These are phyloP conservation scores for Serranus cabrilla DNA, from an alignment of 2,797 vertebrate genomes.

Conservation along the genomic window DNA sequence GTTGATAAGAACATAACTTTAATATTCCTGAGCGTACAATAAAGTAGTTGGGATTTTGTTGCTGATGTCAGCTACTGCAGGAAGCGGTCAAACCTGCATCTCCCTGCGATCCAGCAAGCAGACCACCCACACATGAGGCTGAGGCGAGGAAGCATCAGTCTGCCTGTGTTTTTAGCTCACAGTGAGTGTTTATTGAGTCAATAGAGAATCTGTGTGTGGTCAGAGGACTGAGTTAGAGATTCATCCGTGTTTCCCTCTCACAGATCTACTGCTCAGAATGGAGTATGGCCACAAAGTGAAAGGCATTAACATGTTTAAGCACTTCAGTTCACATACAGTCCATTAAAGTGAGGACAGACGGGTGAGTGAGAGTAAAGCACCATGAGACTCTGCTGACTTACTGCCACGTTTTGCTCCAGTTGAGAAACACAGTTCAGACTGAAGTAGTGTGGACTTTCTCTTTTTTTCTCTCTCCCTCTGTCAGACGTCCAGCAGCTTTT, in stretches of 20 bases:
- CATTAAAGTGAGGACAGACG: constrained; percentile 33
- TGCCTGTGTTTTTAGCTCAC: not conserved
- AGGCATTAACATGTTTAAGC: constrained; percentile 11
- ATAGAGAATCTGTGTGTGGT: constrained; percentile 40
- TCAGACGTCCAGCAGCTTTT: not conserved
- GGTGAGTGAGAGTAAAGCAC: constrained; percentile 23
- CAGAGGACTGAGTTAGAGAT: not conserved
- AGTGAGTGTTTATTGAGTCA: constrained; percentile 37
- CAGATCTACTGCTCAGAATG: constrained; percentile 11
- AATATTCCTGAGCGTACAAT: not conserved
- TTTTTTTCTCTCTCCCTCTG: not conserved
- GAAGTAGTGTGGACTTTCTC: not conserved
- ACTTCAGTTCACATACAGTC: constrained; percentile 18
- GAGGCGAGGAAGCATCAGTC: not conserved
- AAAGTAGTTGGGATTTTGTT: not conserved
- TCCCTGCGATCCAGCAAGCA: not conserved
- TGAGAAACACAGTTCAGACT: constrained; percentile 42
- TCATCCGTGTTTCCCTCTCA: not conserved
- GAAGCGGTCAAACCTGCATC: not conserved
- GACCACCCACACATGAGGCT: constrained; percentile 45
- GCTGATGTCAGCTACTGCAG: not conserved
- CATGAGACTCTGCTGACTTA: constrained; percentile 9
- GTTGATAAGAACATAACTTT: not conserved
- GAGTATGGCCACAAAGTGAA: not conserved
- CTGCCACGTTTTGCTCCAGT: constrained; percentile 24